Percentiles rank a stretch among this genome's conserved stretches.
Evolutionary conservation across 2,888 invertebrate species (phyloP).

Genomic region (Hydraecia micacea): DNA sequence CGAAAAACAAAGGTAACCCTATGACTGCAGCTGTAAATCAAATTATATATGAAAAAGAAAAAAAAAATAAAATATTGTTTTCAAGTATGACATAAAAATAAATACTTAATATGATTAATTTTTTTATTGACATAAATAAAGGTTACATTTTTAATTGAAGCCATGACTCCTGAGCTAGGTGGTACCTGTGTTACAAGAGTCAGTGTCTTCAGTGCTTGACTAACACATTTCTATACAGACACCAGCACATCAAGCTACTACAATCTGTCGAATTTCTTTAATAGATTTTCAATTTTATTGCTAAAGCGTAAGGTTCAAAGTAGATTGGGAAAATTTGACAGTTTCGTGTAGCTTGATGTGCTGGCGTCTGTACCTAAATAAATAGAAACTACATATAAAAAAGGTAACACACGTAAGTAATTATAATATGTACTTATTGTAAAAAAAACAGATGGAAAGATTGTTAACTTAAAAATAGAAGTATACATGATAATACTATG

Average conservation of each 20-base stretch:
- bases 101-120: neutral
- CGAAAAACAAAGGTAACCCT: slow-evolving; percentile 6
- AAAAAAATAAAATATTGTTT: neutral
- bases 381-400: neutral
- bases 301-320: too few relatives aligned
- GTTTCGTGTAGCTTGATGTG: too few relatives aligned
- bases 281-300: too few relatives aligned
- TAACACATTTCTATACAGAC: neutral
- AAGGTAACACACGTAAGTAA: neutral
- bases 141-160: neutral
- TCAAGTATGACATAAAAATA: neutral
- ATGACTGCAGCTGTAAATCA: slow-evolving; percentile 5
- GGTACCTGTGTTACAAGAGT: neutral
- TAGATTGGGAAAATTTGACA: too few relatives aligned
- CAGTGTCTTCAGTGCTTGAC: neutral
- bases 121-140: neutral
- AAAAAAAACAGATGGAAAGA: neutral
- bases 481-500: slow-evolving; percentile 41
- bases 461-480: slow-evolving; percentile 2
- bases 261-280: too few relatives aligned
- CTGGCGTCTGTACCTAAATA: neutral
- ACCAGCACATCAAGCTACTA: too few relatives aligned
- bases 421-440: neutral
- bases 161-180: neutral
- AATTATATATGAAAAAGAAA: neutral